Evolutionary conservation across 2,113 vertebrate species (phyloP), one percentile per base, ranked within the genome.

Genomic region (Hemichromis elongatus): DNA sequence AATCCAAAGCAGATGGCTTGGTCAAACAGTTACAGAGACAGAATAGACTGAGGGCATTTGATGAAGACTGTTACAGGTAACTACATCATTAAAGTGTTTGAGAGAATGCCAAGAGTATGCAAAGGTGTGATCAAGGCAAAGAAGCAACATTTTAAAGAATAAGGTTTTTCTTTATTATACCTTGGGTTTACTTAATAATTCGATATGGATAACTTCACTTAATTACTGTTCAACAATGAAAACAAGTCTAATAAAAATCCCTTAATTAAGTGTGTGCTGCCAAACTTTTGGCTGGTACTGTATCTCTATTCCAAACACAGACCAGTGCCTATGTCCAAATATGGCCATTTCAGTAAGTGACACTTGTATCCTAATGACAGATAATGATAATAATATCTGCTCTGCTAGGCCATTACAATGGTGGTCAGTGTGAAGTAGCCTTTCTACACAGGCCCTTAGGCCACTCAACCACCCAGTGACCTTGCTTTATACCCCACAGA

Each of bases 371-470:
- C 63, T 84, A 91, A 94, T 94, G 90, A 89, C 85, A 92, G 79
- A 94, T 91, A 93, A 95, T 93, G 85, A 90, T 81, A 89, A 84
- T 93, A 83, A 50, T 90, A 89, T 90, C 87, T 89, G 85, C 54
- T 85, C 86, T 83, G 56, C 47, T 52, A 63, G 81, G 53, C 89
- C 87, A 92, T 92, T 92, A 93, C 86, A 66, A 28, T 88, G 84
- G 73, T 94, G 94, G 91, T 92, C 93, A 93, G 81, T 85, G 87
- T 86, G 84, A 92, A 94, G 92, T 92, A 89, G 88, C 81, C 82
- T 89, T 78, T 87, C 87, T 85, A 86, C 80, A 87, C 82, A 79
- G 83, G 86, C 83, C 89, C 80, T 82, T 86, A 86, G 86, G 81
- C 90, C 89, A 95, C 92, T 94, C 73, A n/a, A 92, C 87, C 78